These are phyloP conservation scores for Aplocera efformata DNA, from an alignment of 2,888 invertebrate species.

Conservation along the genomic window DNA sequence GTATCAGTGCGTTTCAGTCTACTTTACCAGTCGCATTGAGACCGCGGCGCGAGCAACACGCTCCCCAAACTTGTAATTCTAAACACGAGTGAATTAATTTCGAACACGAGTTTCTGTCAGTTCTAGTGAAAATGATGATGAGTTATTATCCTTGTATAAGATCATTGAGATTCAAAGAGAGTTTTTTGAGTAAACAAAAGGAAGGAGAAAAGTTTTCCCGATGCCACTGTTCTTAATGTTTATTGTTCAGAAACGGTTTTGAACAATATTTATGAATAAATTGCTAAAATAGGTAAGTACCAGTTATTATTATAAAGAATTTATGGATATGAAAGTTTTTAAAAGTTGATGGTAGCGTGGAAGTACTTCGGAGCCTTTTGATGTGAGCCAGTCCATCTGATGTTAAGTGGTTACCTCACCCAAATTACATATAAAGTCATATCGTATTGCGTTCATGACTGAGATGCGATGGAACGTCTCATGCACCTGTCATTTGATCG, in stretches of 20 bases:
- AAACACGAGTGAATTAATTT: slow-evolving; percentile 47
- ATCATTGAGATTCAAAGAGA: slow-evolving; percentile 34
- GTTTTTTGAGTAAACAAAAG: slow-evolving; percentile 32
- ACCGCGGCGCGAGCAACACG: slow-evolving; percentile 52
- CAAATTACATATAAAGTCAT: no score
- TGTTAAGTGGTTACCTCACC: no score
- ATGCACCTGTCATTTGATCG: no score
- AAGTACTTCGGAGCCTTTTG: no score
- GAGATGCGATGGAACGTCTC: no score
- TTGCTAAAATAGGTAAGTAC: no score
- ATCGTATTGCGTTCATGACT: no score
- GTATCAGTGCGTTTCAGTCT: slow-evolving; percentile 4
- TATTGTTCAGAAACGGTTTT: slow-evolving; percentile 15
- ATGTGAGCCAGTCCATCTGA: no score
- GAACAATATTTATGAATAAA: no score
- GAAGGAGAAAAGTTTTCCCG: slow-evolving; percentile 33
- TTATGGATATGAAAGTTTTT: no score
- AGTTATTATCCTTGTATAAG: slow-evolving; percentile 42
- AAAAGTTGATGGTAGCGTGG: no score
- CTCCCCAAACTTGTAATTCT: slow-evolving; percentile 32
- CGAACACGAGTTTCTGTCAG: slow-evolving; percentile 34
- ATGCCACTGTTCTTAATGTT: slow-evolving; percentile 26
- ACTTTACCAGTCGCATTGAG: slow-evolving; percentile 48
- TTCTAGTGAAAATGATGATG: slow-evolving; percentile 43
- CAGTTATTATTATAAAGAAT: no score